These are phyloP conservation scores for Argyresthia albistria DNA, from an alignment of 2,888 invertebrate genomes.

Conservation along the genomic window DNA sequence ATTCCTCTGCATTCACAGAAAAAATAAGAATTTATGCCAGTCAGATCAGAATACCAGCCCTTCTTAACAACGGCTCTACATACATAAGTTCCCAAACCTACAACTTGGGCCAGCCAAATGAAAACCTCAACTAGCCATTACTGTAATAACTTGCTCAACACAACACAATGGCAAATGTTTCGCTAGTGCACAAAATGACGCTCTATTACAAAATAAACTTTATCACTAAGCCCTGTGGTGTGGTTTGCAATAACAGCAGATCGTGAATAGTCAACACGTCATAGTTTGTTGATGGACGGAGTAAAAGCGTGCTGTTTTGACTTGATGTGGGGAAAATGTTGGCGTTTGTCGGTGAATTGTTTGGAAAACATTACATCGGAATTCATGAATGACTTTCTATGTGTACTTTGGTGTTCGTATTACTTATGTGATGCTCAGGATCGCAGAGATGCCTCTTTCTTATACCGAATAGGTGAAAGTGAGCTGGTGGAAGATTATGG, in stretches of 20 bases:
- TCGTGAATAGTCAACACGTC: constrained; percentile 5
- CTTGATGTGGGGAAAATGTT: constrained; percentile 1
- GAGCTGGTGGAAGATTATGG: too few species aligned
- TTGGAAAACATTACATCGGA: background rate
- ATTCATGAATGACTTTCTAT: too few species aligned
- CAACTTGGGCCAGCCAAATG: background rate
- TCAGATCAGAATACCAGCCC: too few species aligned
- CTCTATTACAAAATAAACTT: background rate
- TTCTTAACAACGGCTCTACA: too few species aligned
- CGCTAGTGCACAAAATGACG: background rate
- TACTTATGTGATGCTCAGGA: constrained; percentile 22
- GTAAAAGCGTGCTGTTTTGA: constrained; percentile 5
- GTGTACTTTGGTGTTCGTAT: too few species aligned
- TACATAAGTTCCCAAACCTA: background rate
- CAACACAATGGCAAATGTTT: constrained; percentile 20
- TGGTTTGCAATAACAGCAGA: background rate
- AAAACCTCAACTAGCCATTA: constrained; percentile 11
- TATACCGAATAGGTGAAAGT: too few species aligned
- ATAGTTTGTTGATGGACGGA: constrained; percentile 17
- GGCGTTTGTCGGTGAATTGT: background rate
- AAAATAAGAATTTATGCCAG: too few species aligned
- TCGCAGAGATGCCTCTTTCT: too few species aligned
- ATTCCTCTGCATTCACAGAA: too few species aligned
- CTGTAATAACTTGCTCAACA: constrained; percentile 20
- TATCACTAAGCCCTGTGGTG: background rate